Percentiles rank a stretch among this genome's conserved stretches.
Evolutionary conservation across 2,888 invertebrate genomes (phyloP).

Genomic region (Poecilobothrus nobilitatus): DNA sequence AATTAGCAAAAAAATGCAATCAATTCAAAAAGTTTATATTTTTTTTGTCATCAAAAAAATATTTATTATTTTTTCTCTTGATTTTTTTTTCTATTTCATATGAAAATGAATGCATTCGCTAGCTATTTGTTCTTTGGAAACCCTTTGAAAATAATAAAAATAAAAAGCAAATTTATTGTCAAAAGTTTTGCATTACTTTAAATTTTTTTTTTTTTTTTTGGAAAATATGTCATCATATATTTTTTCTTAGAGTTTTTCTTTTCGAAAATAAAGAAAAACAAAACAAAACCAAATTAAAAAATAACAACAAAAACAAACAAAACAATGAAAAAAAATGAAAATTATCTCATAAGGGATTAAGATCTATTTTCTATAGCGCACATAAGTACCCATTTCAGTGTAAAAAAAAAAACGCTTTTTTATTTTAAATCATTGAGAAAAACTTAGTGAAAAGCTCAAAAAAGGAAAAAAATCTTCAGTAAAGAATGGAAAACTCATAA

Average conservation of each 20-base stretch:
- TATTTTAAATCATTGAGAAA: no score
- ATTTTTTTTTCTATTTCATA: no score
- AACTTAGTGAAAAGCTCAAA: no score
- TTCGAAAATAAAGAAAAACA: not conserved
- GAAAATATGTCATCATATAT: slow-evolving; percentile 1
- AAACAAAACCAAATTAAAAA: not conserved
- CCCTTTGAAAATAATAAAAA: not conserved
- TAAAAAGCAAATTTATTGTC: not conserved
- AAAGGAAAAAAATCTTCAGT: not conserved
- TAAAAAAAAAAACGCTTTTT: not conserved
- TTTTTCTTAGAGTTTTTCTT: not conserved
- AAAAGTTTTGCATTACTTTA: not conserved
- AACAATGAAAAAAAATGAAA: not conserved
- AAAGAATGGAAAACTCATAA: not conserved
- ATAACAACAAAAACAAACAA: not conserved
- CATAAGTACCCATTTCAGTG: slow-evolving; percentile 1
- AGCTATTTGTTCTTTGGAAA: not conserved
- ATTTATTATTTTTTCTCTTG: no score
- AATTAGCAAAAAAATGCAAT: no score
- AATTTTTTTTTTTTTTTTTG: no score
- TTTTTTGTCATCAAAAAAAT: no score
- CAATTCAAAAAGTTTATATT: no score
- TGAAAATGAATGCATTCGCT: no score
- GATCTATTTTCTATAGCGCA: not conserved
- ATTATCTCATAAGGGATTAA: not conserved